Percentiles rank a stretch among this genome's conserved stretches.
Conservation (phyloP, 2,888 invertebrate species). For the Orthosia gothica region DNA sequence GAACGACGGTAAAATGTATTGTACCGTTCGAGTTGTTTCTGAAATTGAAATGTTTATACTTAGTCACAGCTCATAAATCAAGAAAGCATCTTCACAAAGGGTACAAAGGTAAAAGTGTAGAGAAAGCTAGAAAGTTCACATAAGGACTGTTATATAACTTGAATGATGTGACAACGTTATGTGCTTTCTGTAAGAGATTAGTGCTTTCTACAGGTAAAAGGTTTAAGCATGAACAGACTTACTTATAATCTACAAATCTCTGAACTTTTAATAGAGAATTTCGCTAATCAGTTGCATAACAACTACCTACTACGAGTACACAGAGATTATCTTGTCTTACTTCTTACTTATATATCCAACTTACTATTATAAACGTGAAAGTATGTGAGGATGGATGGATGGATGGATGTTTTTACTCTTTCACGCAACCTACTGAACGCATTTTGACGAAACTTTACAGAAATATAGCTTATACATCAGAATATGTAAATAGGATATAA, state of each 20-base stretch:
- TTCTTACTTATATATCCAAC: too few species aligned
- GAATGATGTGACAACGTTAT: constrained; percentile 3
- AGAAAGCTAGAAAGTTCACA: constrained; percentile 50
- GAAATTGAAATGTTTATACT: neutral
- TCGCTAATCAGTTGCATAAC: neutral
- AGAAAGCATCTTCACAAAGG: constrained; percentile 22
- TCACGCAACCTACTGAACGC: too few species aligned
- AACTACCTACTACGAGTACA: neutral
- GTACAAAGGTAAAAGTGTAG: constrained; percentile 31
- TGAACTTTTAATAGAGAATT: neutral
- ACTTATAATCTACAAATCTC: neutral
- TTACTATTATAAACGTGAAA: too few species aligned
- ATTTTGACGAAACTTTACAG: too few species aligned
- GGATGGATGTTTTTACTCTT: too few species aligned
- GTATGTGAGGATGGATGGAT: too few species aligned
- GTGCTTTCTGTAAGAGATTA: constrained; percentile 8
- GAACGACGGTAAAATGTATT: too few species aligned
- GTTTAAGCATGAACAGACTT: neutral
- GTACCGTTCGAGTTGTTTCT: too few species aligned
- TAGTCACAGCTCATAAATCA: neutral
- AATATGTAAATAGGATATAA: too few species aligned
- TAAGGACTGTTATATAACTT: constrained; percentile 32
- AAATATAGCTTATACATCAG: too few species aligned
- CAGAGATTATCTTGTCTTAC: too few species aligned
- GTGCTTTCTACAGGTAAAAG: neutral